Evolutionary conservation across 37 sponge, comb jelly and placozoan genomes (phyloP).

Genomic region (Diacarnus erythraeanus): DNA sequence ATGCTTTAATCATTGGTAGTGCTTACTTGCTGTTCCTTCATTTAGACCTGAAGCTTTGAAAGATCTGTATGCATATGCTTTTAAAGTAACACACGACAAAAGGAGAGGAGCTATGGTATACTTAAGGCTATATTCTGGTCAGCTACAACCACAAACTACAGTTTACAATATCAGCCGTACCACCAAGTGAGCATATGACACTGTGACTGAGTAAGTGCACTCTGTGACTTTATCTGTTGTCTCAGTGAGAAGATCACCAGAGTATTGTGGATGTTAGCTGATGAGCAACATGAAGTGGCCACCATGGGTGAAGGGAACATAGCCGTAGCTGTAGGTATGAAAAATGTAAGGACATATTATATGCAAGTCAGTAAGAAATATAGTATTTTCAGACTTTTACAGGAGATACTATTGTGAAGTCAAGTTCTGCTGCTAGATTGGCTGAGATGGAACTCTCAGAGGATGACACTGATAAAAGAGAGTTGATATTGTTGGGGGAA

Average conservation of each 20-base stretch:
- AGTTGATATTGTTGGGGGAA: not conserved
- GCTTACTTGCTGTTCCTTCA: no score
- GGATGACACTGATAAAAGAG: not conserved
- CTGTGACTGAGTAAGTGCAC: not conserved
- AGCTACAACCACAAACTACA: slow-evolving; percentile 45
- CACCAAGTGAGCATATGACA: slow-evolving; percentile 23
- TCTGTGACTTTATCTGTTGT: not conserved
- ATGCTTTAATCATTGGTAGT: no score
- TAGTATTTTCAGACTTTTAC: slow-evolving; percentile 58
- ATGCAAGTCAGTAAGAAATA: not conserved
- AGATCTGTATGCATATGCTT: slow-evolving; percentile 79
- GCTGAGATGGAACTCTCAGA: not conserved
- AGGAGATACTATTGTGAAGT: slow-evolving; percentile 71
- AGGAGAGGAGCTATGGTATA: slow-evolving; percentile 83
- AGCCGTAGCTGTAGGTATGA: slow-evolving; percentile 86
- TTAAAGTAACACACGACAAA: slow-evolving; percentile 78
- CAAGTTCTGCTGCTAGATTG: slow-evolving; percentile 24
- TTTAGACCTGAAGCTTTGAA: slow-evolving; percentile 53
- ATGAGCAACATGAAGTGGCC: slow-evolving; percentile 72
- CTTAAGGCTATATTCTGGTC: slow-evolving; percentile 79
- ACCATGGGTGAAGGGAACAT: slow-evolving; percentile 74
- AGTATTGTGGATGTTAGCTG: slow-evolving; percentile 69
- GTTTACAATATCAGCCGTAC: slow-evolving; percentile 67
- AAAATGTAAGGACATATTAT: slow-evolving; percentile 47
- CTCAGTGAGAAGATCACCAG: slow-evolving; percentile 68